Conservation (phyloP, 2,113 vertebrate genomes). For the Boleophthalmus pectinirostris region DNA sequence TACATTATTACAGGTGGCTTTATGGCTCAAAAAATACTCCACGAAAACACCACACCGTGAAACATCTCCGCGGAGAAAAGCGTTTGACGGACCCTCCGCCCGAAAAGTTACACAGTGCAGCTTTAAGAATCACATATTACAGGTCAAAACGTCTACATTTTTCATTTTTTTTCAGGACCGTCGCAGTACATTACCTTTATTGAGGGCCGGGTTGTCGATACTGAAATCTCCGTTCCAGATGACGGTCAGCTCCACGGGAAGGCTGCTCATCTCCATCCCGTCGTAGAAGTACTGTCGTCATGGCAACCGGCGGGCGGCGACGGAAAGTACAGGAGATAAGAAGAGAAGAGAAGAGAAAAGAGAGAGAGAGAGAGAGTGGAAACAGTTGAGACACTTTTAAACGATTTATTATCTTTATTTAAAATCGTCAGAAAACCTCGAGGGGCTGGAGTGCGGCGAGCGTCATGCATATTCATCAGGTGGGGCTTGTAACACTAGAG, state of each 20-base stretch:
- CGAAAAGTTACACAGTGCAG: too few species aligned
- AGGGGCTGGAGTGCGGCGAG: slow-evolving; percentile 16
- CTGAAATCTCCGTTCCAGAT: slow-evolving; percentile 99
- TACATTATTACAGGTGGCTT: too few species aligned
- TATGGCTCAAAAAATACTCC: too few species aligned
- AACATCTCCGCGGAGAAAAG: too few species aligned
- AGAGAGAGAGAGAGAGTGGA: slow-evolving; percentile 10
- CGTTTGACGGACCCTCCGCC: too few species aligned
- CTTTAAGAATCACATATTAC: too few species aligned
- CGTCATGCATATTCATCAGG: slow-evolving; percentile 45
- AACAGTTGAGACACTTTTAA: slow-evolving; percentile 31
- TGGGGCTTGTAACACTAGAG: slow-evolving; percentile 38
- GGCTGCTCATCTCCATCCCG: slow-evolving; percentile 96
- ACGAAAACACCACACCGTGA: too few species aligned
- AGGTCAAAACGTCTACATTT: too few species aligned
- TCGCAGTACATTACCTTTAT: slow-evolving; percentile 83
- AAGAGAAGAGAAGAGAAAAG: slow-evolving; percentile 22
- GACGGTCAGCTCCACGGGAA: slow-evolving; percentile 93
- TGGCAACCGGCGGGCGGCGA: slow-evolving; percentile 41
- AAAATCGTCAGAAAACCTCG: slow-evolving; percentile 7
- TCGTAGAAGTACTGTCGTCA: slow-evolving; percentile 90
- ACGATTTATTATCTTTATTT: slow-evolving; percentile 37
- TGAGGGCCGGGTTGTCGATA: slow-evolving; percentile 97
- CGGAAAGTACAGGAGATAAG: slow-evolving; percentile 22
- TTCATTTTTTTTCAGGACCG: too few species aligned